These are phyloP conservation scores for Pedionomus torquatus DNA, from an alignment of 2,113 vertebrate genomes.

Conservation along the genomic window DNA sequence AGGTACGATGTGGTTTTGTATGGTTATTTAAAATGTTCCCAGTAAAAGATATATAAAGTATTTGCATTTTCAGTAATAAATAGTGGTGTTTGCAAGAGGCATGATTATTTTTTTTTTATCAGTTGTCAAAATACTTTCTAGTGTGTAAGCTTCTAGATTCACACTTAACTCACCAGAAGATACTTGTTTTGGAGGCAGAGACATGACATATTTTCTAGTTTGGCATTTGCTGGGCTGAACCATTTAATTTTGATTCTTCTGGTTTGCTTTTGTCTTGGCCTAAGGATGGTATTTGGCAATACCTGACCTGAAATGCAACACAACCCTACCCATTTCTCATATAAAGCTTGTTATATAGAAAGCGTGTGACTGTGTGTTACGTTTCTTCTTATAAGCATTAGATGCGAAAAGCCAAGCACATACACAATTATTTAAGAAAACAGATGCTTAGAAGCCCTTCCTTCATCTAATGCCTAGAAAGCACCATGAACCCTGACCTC, in stretches of 20 bases:
- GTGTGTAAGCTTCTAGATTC: background rate
- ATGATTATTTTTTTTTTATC: background rate
- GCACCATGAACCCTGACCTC: background rate
- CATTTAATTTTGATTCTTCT: background rate
- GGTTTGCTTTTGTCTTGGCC: background rate
- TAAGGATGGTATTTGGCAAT: background rate
- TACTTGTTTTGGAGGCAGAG: background rate
- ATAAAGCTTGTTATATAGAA: background rate
- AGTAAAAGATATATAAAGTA: background rate
- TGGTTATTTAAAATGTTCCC: background rate
- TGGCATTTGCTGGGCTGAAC: background rate
- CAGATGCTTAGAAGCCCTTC: background rate
- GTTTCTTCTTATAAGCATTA: background rate
- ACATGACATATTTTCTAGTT: background rate
- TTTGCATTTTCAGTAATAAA: background rate
- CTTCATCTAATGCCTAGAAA: background rate
- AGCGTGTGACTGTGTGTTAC: background rate
- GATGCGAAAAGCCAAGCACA: background rate
- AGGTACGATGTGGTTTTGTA: background rate
- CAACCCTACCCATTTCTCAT: background rate
- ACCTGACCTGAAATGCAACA: background rate
- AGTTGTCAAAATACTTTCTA: background rate
- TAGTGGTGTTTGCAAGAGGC: background rate
- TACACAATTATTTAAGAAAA: background rate
- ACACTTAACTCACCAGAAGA: background rate